A percentile compares a stretch with the other conserved stretches of the same genome.
Conservation (phyloP, 2,113 vertebrate genomes). For the Eurystomus gularis region DNA sequence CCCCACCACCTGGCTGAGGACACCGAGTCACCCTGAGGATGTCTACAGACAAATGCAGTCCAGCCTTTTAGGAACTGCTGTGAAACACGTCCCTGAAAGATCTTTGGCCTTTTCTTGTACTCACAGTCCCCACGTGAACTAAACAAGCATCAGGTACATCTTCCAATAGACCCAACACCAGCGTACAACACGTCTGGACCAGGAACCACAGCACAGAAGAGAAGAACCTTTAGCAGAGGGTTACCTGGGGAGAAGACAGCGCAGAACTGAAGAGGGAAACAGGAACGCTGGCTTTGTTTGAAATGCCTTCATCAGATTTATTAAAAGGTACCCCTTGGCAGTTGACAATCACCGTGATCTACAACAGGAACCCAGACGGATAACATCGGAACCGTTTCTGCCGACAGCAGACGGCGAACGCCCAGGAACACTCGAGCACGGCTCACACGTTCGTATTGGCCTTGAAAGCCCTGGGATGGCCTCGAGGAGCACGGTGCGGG, state of each 20-base stretch:
- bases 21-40: rapidly evolving
- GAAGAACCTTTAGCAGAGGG: background rate
- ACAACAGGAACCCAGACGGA: background rate
- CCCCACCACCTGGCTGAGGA: rapidly evolving
- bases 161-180: rapidly evolving
- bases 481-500: background rate
- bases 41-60: background rate
- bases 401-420: background rate
- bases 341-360: background rate
- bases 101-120: background rate
- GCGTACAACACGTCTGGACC: rapidly evolving
- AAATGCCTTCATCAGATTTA: constrained; percentile 15
- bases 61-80: background rate
- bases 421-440: background rate
- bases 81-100: background rate
- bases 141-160: background rate
- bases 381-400: background rate
- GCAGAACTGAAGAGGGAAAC: background rate
- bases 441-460: background rate
- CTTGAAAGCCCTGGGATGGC: background rate
- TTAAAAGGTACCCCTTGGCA: constrained; percentile 40
- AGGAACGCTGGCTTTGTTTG: background rate
- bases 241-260: background rate
- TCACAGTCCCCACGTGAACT: rapidly evolving
- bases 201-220: background rate